A percentile compares a stretch with the other conserved stretches of the same genome.
These are phyloP conservation scores for Ephestia elutella DNA, from an alignment of 1,140 invertebrate species.

Conservation along the genomic window DNA sequence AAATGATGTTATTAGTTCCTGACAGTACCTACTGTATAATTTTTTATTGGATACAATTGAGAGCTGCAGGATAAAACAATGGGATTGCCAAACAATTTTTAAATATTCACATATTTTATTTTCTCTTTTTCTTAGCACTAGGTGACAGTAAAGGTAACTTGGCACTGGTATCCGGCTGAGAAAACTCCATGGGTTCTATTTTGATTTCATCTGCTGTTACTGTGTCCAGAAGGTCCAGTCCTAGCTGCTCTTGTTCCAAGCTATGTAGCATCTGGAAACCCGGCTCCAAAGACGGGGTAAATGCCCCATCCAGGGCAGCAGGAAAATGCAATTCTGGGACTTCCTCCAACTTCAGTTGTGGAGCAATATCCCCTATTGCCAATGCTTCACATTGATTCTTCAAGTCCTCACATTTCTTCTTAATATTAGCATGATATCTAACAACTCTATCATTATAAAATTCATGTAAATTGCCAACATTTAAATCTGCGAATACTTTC, in stretches of 20 bases:
- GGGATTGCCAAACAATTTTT: too few relatives aligned
- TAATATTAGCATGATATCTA: constrained; percentile 54
- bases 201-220: constrained; percentile 59
- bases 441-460: constrained; percentile 64
- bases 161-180: constrained; percentile 48
- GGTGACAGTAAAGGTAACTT: constrained; percentile 57
- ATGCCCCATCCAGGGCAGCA: constrained; percentile 62
- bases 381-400: constrained; percentile 50
- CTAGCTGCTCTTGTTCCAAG: constrained; percentile 66
- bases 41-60: too few relatives aligned
- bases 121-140: constrained; percentile 64
- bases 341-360: constrained; percentile 64
- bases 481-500: constrained; percentile 67
- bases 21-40: too few relatives aligned
- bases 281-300: constrained; percentile 67
- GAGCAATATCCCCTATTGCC: constrained; percentile 52
- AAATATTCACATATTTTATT: constrained; percentile 46
- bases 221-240: constrained; percentile 57
- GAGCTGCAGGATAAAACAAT: too few relatives aligned
- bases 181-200: constrained; percentile 59
- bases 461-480: constrained; percentile 61
- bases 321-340: constrained; percentile 72
- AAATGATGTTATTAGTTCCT: too few relatives aligned
- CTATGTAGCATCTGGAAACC: constrained; percentile 71
- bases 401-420: constrained; percentile 50